Evolutionary conservation across 2,113 vertebrate species (phyloP).

Genomic region (Rhinolophus ferrumequinum): DNA sequence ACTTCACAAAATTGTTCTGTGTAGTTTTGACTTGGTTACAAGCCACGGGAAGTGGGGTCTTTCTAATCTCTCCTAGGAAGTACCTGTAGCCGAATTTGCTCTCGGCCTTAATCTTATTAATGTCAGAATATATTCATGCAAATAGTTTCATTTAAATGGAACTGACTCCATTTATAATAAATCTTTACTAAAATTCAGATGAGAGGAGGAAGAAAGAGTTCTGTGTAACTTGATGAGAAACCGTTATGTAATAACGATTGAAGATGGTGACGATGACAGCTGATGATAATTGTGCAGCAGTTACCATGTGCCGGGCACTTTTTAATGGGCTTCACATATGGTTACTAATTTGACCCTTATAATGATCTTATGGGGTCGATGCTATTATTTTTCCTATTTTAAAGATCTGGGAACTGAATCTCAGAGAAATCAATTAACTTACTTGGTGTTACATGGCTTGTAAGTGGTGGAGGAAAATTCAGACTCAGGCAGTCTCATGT

Average conservation of each 20-base stretch:
- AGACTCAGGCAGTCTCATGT: background rate
- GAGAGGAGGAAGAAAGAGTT: background rate
- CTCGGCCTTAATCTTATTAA: background rate
- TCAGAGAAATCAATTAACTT: background rate
- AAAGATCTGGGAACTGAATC: background rate
- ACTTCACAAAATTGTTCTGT: background rate
- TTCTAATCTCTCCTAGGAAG: background rate
- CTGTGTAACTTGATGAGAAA: background rate
- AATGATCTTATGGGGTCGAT: background rate
- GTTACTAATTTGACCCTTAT: background rate
- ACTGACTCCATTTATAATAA: background rate
- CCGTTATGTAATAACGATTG: background rate
- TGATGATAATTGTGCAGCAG: background rate
- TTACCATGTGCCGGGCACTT: background rate
- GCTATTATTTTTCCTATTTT: background rate
- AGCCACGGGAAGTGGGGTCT: background rate
- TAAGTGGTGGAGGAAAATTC: background rate
- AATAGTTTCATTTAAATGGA: background rate
- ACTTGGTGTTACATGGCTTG: background rate
- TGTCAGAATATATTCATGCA: background rate
- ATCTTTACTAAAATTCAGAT: background rate
- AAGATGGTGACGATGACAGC: background rate
- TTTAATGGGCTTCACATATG: background rate
- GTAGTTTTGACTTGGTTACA: background rate
- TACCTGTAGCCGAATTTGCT: background rate